A percentile compares a stretch with the other conserved stretches of the same genome.
Conservation (phyloP, 2,113 vertebrate species). For the Labeo rohita region DNA sequence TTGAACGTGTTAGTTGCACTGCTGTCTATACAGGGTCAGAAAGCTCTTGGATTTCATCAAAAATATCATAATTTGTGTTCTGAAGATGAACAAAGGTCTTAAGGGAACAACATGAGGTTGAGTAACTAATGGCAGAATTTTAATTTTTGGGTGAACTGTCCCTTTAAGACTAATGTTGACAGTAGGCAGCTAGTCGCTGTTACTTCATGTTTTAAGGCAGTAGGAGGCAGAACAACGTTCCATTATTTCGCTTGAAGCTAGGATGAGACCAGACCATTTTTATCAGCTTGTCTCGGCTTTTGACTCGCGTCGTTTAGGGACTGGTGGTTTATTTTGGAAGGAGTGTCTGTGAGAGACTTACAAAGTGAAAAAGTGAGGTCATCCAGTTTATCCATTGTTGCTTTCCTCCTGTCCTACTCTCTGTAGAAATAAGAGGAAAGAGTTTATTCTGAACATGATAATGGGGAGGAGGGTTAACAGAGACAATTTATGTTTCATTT, state of each 20-base stretch:
- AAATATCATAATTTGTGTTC: too few relatives aligned
- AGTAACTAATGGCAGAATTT: too few relatives aligned
- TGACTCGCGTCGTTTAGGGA: conserved; percentile 1
- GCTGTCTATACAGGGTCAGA: too few relatives aligned
- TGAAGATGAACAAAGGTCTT: too few relatives aligned
- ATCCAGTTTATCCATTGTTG: conserved; percentile 11
- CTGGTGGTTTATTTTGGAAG: conserved; percentile 17
- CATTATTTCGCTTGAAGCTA: conserved; percentile 28
- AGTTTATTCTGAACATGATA: background rate
- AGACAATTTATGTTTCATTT: background rate
- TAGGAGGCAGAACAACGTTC: background rate
- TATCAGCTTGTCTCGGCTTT: conserved; percentile 19
- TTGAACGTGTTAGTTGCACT: too few relatives aligned
- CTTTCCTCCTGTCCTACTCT: background rate
- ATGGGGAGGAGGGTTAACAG: background rate
- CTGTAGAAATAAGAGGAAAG: background rate
- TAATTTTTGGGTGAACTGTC: too few relatives aligned
- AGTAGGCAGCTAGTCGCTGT: background rate
- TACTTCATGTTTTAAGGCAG: background rate
- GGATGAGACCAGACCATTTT: conserved; percentile 15
- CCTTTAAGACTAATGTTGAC: background rate
- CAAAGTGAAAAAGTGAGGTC: conserved; percentile 1
- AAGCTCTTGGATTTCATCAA: too few relatives aligned
- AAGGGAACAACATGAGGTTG: too few relatives aligned
- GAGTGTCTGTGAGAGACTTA: conserved; percentile 19